Evolutionary conservation across 1,140 invertebrate species (phyloP), one percentile per base, ranked within the genome.

Genomic region (Pantala flavescens): DNA sequence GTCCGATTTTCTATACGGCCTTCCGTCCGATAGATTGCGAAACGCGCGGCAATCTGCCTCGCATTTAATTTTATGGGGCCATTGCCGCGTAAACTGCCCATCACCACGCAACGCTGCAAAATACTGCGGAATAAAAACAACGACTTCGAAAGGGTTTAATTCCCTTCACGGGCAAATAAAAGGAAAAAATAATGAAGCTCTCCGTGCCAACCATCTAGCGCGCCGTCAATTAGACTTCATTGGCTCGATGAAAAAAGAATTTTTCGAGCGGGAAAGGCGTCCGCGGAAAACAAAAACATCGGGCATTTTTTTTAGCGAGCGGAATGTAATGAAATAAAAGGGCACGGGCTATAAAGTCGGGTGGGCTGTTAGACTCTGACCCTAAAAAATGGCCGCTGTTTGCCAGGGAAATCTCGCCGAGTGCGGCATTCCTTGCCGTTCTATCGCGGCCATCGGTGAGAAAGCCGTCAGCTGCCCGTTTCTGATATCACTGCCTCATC

Each of bases 401-500:
- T 12, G n/a, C 49, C n/a, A 3, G 16, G 49, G n/a, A 19, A 63
- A 16, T 63, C 49, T 63, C 49, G n/a, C 49, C 49, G 49, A 63
- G 12, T 21, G 16, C 5, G 16, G 16, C 49, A 16, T 21, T 21
- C 49, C 49, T 21, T 21, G 49, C 49, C 49, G 2, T 12, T 21
- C 49, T 19, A 63, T 63, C 49, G 14, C n/a, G 16, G 49, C 49
- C 14, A 63, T 63, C 49, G 49, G 49, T 63, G 49, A 19, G 49
- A 63, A 63, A 16, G 14, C 49, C n/a, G 49, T 63, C 49, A 63
- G 49, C 49, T 63, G 49, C 49, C 14, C n/a, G 49, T 3, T 63
- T 5, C 49, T 63, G 49, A 63, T 63, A 63, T 63, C 49, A 63
- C 49, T 63, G 49, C 49, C 49, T 63, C 49, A 63, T 63, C 49